Conservation (phyloP, 2,888 invertebrate genomes). For the Linnaemya vulpina region DNA sequence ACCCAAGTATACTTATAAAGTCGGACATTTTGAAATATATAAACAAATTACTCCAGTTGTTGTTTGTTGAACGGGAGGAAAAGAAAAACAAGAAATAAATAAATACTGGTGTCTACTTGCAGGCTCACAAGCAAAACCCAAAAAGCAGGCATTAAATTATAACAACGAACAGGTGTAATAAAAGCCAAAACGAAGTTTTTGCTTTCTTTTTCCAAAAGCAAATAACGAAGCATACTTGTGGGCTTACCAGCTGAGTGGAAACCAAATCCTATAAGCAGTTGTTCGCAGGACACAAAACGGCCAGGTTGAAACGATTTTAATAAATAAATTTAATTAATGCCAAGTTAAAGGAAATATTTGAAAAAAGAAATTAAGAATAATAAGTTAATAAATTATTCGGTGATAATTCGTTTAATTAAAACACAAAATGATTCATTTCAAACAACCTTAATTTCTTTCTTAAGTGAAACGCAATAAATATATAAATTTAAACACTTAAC, state of each 20-base stretch:
- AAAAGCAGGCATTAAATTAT: constrained; percentile 69
- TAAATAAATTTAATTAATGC: background rate
- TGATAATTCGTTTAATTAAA: background rate
- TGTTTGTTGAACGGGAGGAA: constrained; percentile 5
- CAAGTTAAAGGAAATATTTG: background rate
- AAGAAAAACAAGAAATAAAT: constrained; percentile 27
- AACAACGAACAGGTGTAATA: constrained; percentile 60
- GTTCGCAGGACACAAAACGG: constrained; percentile 58
- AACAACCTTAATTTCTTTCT: background rate
- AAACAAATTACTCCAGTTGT: background rate
- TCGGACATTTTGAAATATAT: constrained; percentile 64
- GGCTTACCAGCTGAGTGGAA: constrained; percentile 66
- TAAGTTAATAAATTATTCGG: background rate
- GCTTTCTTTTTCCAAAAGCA: background rate
- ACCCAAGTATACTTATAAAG: constrained; percentile 18
- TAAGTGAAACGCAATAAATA: constrained; percentile 2
- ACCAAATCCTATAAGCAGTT: constrained; percentile 55
- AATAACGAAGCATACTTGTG: constrained; percentile 57
- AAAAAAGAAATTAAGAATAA: no score
- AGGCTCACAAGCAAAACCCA: constrained; percentile 53
- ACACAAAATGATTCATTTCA: constrained; percentile 3
- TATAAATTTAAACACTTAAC: constrained; percentile 21
- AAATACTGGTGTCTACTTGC: constrained; percentile 56
- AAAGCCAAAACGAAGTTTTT: constrained; percentile 20
- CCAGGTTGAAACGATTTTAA: constrained; percentile 30